Base-by-base conservation (phyloP, 2,797 vertebrate genomes). In the Gouania willdenowi region DNA sequence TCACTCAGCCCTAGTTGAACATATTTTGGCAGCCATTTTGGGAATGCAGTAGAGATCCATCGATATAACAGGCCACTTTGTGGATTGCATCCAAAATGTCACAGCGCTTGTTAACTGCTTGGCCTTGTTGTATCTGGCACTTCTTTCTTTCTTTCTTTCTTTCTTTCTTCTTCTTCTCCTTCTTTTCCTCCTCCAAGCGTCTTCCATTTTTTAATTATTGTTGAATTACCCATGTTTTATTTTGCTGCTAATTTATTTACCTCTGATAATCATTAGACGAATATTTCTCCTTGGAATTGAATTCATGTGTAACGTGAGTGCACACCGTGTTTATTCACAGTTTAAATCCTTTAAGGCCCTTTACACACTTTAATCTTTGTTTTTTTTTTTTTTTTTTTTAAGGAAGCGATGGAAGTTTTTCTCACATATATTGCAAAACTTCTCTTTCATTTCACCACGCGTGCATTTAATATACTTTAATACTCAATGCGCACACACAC, bases 1-100 rank as follows among this genome's bases (percentile, higher is more conserved):
- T 81, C 64, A 59, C 75, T 71, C 73, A 58, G 33, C 63, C 46
- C 59, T n/a, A 63, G 68, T 78, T 75, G 59, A 79, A 69, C 65
- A 76, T 68, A 61, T 79, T 84, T n/a, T 82, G 77, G 81, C 77
- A 79, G 75, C 77, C 82, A 83, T 83, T 83, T 85, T 83, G 75
- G 76, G 66, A 81, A 65, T 71, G 66, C 66, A 78, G 64, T 75
- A 46, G 73, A 77, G 74, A 75, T 80, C 69, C 71, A 77, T 76
- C 52, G 71, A 75, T 70, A 64, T 71, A 79, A 79, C 58, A 63
- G 82, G 73, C 57, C 75, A 75, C 73, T 75, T 77, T 76, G 75
- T 81, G 79, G 68, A 75, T 68, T 50, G 55, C 56, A 61, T 81
- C 71, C 78, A 78, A 73, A 82, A 75, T 72, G 72, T 80, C 67